These are phyloP conservation scores for Hydrocynus forskahlii DNA, from an alignment of 2,797 vertebrate species.

Conservation along the genomic window DNA sequence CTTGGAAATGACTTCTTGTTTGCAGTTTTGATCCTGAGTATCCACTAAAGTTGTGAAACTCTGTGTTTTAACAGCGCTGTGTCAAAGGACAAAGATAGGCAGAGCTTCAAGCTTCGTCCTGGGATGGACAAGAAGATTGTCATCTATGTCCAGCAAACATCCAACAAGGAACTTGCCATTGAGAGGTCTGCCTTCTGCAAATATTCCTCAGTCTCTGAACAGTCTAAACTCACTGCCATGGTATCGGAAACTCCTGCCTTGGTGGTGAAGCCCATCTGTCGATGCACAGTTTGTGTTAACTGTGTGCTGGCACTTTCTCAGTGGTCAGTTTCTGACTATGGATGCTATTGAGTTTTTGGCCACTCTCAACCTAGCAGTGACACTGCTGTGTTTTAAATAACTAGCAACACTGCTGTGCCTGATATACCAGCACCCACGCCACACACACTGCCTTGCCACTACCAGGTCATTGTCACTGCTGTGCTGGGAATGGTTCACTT, in stretches of 20 bases:
- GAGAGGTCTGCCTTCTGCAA: constrained; percentile 83
- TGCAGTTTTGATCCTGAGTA: background rate
- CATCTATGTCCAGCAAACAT: constrained; percentile 95
- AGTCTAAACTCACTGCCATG: background rate
- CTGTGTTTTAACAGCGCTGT: constrained; percentile 82
- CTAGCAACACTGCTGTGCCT: background rate
- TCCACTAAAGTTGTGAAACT: background rate
- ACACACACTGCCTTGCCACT: too few relatives aligned
- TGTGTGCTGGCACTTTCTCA: background rate
- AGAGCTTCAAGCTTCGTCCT: constrained; percentile 97
- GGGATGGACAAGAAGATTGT: constrained; percentile 98
- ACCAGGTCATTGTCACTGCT: too few relatives aligned
- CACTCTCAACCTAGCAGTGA: background rate
- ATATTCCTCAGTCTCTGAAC: constrained; percentile 3
- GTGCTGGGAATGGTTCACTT: background rate
- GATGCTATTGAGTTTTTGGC: background rate
- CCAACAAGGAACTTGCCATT: constrained; percentile 96
- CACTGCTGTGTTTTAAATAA: too few relatives aligned
- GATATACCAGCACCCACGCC: too few relatives aligned
- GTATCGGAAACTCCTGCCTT: background rate
- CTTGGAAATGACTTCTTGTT: too few relatives aligned
- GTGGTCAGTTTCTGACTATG: background rate
- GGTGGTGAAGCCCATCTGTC: background rate
- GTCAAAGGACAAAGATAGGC: constrained; percentile 97
- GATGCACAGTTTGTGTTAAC: background rate